Evolutionary conservation across 2,113 vertebrate genomes (phyloP).

Genomic region (Dasyurus viverrinus): DNA sequence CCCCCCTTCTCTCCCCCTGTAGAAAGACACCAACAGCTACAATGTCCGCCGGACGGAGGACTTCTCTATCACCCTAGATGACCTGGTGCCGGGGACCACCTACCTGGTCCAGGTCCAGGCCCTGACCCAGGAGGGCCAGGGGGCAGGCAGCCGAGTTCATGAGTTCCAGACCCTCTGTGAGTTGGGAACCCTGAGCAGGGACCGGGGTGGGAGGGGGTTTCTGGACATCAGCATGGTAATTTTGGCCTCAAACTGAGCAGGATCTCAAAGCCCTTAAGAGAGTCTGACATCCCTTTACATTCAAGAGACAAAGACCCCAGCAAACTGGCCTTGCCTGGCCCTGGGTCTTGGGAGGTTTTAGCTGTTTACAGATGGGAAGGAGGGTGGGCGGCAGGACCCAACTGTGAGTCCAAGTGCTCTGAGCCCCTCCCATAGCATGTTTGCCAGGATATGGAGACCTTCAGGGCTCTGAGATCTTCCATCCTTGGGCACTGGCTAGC

Average conservation of each 20-base stretch:
- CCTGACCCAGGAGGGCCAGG: constrained; percentile 85
- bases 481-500: neutral
- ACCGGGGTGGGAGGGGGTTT: fast-evolving
- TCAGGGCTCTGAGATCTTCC: neutral
- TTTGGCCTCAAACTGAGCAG: neutral
- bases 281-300: neutral
- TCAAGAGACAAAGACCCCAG: neutral
- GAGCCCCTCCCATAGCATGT: neutral
- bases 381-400: too few species aligned
- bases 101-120: constrained; percentile 94
- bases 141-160: constrained; percentile 87
- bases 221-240: neutral
- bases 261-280: neutral
- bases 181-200: constrained; percentile 73
- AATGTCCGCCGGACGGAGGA: constrained; percentile 90
- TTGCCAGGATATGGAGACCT: neutral
- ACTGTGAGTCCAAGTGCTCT: neutral
- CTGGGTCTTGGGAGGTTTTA: neutral
- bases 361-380: neutral
- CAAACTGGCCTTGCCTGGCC: too few species aligned
- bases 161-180: constrained; percentile 90
- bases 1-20: neutral
- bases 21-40: constrained; percentile 92
- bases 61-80: constrained; percentile 86
- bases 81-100: constrained; percentile 87